A percentile compares a stretch with the other conserved stretches of the same genome.
Conservation (phyloP, 2,113 vertebrate genomes). For the Chauna torquata region DNA sequence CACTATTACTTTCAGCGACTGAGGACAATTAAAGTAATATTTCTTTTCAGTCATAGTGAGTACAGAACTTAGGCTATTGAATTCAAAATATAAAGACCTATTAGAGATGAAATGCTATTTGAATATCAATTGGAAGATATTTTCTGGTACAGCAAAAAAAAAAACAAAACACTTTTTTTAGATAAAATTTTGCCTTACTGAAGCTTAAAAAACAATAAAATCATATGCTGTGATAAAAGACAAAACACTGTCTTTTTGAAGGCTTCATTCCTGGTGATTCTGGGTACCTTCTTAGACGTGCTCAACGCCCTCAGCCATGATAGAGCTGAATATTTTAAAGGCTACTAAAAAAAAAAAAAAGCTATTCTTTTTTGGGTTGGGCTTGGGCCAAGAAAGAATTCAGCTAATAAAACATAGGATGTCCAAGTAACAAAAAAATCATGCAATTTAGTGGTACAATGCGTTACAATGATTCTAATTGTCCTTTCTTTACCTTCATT, state of each 20-base stretch:
- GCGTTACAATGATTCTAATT: neutral
- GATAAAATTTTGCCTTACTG: neutral
- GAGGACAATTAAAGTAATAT: neutral
- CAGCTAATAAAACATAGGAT: neutral
- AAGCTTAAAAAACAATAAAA: neutral
- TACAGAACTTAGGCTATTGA: neutral
- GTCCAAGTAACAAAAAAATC: neutral
- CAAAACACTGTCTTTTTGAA: neutral
- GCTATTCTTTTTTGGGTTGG: neutral
- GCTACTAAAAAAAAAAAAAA: neutral
- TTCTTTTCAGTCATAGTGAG: neutral
- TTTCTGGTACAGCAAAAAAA: neutral
- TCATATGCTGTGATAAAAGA: neutral
- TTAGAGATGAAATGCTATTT: neutral
- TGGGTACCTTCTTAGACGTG: neutral
- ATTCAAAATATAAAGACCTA: neutral
- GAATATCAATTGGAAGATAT: neutral
- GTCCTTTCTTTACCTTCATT: neutral
- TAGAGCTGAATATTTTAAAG: neutral
- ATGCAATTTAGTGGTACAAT: neutral
- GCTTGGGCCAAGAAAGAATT: neutral
- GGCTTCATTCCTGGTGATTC: neutral
- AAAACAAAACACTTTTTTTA: neutral
- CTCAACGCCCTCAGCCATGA: neutral
- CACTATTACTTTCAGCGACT: neutral